A percentile compares a stretch with the other conserved stretches of the same genome.
Conservation (phyloP, 2,113 vertebrate species). For the Bombycilla garrulus region DNA sequence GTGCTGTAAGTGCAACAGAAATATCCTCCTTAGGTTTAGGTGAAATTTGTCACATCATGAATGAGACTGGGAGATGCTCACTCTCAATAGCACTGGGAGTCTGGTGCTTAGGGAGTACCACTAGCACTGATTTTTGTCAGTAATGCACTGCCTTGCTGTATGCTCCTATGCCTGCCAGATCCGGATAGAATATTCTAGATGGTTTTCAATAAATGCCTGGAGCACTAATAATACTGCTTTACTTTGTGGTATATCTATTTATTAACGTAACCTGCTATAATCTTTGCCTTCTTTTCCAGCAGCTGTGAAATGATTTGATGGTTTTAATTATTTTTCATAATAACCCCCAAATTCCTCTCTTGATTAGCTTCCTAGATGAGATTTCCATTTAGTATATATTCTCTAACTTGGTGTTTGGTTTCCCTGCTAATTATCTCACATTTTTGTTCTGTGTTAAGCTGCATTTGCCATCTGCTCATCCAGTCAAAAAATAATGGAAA, state of each 20-base stretch:
- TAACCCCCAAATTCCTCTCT: constrained; percentile 48
- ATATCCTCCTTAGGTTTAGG: background rate
- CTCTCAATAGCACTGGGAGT: background rate
- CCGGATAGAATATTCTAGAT: background rate
- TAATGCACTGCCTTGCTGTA: background rate
- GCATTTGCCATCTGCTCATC: constrained; percentile 65
- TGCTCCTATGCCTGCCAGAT: background rate
- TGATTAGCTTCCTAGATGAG: constrained; percentile 65
- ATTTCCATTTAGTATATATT: constrained; percentile 57
- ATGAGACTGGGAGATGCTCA: background rate
- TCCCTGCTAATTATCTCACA: constrained; percentile 54
- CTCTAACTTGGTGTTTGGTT: constrained; percentile 58
- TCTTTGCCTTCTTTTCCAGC: constrained; percentile 27
- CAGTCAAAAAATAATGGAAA: constrained; percentile 57
- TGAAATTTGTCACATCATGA: background rate
- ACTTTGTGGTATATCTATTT: constrained; percentile 8
- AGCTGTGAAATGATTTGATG: constrained; percentile 42
- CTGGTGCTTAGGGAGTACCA: background rate
- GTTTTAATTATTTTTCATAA: constrained; percentile 55
- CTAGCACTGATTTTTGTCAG: background rate
- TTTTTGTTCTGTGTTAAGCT: constrained; percentile 43
- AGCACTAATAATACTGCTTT: background rate
- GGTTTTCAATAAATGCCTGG: background rate
- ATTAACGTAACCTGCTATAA: constrained; percentile 44
- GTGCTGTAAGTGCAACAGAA: background rate